Base-by-base conservation (phyloP, 2,797 vertebrate species). In the Threskiornis aethiopicus region DNA sequence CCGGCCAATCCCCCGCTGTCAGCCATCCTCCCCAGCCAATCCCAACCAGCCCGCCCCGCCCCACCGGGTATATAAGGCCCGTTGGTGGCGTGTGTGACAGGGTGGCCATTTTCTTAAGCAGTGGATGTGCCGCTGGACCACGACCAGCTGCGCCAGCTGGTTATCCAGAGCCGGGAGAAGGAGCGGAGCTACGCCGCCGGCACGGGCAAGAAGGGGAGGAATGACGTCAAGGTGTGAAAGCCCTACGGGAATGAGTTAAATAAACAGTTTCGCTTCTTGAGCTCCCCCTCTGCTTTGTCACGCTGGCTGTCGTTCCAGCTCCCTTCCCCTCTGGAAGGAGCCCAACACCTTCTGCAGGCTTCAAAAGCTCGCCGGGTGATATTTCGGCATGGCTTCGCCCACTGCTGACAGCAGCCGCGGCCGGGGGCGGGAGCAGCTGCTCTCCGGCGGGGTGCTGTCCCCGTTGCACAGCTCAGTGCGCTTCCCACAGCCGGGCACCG, bases 51-150 rank as follows among this genome's bases (percentile, higher is more conserved):
- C 58, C 17, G 59, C 9, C 85, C 58, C 14, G 1, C 65, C 80
- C 72, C 19, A 3, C 3, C 0, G 2, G 39, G 3, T 26, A 6
- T 6, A 1, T 39, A 20, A 59, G 49, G 20, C 11, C 6, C 2
- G 3, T 3, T 3, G 5, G 11, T 3, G 5, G 3, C 0, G 1
- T 28, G 12, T 0, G 1, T 90, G 41, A 84, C 3, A 2, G 26
- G 28, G 7, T 1, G 17, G 41, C 7, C 8, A 1, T 77, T 35
- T 83, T 82, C 67, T 83, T 22, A 73, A 12, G 33, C 95, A 98
- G 98, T 7, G 3, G 97, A 97, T 0, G 85, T 59, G 6, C 98
- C 97, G 0, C 79, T 98, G 93, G 95, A 91, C 72, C 83, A 93
- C 1, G 4, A 1, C 5, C 72, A 39, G 46, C 90, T 98, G 19